A percentile compares a stretch with the other conserved stretches of the same genome.
Evolutionary conservation across 2,888 invertebrate species (phyloP).

Genomic region (Chymomyza fuscimana): DNA sequence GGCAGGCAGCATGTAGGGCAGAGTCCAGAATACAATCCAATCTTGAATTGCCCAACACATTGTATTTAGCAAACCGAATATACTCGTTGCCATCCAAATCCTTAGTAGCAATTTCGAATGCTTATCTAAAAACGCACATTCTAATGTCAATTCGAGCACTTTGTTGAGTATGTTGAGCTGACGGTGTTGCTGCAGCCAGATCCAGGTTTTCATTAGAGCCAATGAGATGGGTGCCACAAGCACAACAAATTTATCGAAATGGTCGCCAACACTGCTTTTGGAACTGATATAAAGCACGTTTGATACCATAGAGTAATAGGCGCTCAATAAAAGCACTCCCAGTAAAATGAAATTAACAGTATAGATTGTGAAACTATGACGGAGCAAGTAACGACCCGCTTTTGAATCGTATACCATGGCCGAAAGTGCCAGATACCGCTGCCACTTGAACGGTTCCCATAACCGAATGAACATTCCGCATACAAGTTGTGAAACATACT

Average conservation of each 20-base stretch:
- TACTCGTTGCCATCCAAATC: background rate
- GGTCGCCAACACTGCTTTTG: background rate
- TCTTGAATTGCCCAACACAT: background rate
- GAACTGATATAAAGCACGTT: background rate
- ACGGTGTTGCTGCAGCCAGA: background rate
- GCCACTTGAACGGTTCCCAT: conserved; percentile 3
- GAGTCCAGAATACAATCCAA: background rate
- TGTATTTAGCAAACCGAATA: background rate
- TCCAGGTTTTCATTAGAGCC: background rate
- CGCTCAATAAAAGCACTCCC: background rate
- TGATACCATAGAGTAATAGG: background rate
- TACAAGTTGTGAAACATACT: too few species aligned
- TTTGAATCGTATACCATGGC: background rate
- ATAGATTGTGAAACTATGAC: background rate
- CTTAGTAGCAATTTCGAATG: background rate
- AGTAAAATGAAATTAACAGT: background rate
- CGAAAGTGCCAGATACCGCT: conserved; percentile 6
- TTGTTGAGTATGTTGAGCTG: background rate
- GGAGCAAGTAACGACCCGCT: background rate
- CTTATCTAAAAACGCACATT: background rate
- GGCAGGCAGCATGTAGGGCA: background rate
- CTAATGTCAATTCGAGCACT: background rate
- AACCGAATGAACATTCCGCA: background rate
- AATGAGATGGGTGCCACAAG: conserved; percentile 7
- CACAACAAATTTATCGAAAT: background rate